phyloP scores from a whole-genome alignment of 2,888 invertebrate genomes.

The Drosophila lacicola region DNA sequence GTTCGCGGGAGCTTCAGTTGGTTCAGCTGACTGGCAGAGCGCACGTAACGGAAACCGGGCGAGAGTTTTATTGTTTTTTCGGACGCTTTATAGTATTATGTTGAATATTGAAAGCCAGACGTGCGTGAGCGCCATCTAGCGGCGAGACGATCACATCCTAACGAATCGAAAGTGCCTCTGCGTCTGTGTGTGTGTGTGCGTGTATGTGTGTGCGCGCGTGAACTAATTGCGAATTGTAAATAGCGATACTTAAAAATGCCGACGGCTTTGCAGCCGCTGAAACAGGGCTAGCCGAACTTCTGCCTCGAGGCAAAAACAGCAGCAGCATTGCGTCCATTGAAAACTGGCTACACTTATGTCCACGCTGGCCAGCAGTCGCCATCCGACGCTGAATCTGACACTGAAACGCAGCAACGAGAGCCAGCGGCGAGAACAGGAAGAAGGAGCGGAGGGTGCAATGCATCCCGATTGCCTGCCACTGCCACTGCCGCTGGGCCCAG shows the following conservation, averaged over 20 bases:
- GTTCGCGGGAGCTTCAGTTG: constrained; percentile 70
- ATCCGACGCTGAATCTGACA: constrained; percentile 65
- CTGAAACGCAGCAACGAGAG: constrained; percentile 36
- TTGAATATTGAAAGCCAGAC: constrained; percentile 30
- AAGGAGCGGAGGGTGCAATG: constrained; percentile 62
- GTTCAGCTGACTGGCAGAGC: constrained; percentile 69
- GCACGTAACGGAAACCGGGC: constrained; percentile 67
- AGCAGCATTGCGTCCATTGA: constrained; percentile 6
- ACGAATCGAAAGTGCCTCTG: constrained; percentile 19
- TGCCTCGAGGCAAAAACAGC: constrained; percentile 6
- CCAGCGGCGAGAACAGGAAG: constrained; percentile 18
- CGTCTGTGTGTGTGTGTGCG: constrained; percentile 8
- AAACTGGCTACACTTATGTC: constrained; percentile 67
- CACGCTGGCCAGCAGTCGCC: constrained; percentile 77
- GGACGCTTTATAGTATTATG: constrained; percentile 41
- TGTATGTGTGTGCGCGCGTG: constrained; percentile 23
- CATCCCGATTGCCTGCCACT: constrained; percentile 83
- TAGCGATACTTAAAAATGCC: constrained; percentile 42
- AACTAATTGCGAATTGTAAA: constrained; percentile 40
- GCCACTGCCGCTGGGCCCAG: constrained; percentile 74
- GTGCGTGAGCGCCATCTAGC: constrained; percentile 48
- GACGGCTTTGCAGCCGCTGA: constrained; percentile 42
- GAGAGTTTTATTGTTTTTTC: constrained; percentile 56
- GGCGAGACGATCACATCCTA: constrained; percentile 26
- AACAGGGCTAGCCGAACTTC: constrained; percentile 7